Percentiles rank a stretch among this genome's conserved stretches.
These are phyloP conservation scores for Umimayanthus kanabou DNA, from an alignment of 92 coral and sea anemone species.

Conservation along the genomic window DNA sequence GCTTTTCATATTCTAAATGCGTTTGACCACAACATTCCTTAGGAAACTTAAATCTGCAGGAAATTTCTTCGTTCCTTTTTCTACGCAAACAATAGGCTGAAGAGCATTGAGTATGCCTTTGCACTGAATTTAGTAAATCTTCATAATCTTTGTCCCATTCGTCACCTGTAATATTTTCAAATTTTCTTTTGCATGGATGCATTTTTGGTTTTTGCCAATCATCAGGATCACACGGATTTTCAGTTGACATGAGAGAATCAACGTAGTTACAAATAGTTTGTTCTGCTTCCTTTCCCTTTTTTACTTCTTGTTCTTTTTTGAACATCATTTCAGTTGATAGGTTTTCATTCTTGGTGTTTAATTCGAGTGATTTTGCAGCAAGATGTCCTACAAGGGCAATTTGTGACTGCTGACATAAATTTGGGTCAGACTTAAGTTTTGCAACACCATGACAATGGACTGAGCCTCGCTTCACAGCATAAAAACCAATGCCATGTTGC, in stretches of 20 bases:
- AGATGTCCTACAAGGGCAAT: background rate
- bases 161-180: background rate
- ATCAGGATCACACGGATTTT: background rate
- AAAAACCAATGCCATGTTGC: no score
- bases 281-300: background rate
- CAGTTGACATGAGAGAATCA: background rate
- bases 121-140: constrained; percentile 53
- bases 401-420: background rate
- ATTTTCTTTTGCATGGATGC: background rate
- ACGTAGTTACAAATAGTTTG: background rate
- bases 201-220: background rate
- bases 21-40: constrained; percentile 38
- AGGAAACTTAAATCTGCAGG: constrained; percentile 61
- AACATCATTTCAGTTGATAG: background rate
- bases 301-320: background rate
- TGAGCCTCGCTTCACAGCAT: no score
- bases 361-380: background rate
- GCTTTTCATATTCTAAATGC: constrained; percentile 38
- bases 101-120: constrained; percentile 49
- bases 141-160: constrained; percentile 48
- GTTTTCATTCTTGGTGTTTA: background rate
- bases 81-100: constrained; percentile 43
- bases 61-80: constrained; percentile 17
- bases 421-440: no score
- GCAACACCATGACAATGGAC: no score